Evolutionary conservation across 2,888 invertebrate species (phyloP).

Genomic region (Ichneumon xanthorius): DNA sequence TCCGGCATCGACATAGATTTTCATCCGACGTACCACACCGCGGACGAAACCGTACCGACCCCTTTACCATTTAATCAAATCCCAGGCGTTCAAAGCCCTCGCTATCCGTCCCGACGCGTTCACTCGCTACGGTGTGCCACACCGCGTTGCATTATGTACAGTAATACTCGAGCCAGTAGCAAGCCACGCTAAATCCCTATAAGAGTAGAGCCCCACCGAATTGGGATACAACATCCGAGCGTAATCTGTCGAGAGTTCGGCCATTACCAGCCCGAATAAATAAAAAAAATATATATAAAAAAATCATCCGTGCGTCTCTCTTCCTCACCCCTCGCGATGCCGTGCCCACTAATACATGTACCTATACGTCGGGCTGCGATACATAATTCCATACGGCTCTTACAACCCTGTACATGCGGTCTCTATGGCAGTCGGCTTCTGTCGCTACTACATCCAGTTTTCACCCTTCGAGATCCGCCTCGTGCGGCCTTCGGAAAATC

Average conservation of each 20-base stretch:
- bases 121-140: constrained; percentile 14
- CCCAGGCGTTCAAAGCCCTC: constrained; percentile 42
- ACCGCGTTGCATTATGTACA: constrained; percentile 75
- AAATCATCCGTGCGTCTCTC: constrained; percentile 45
- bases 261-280: constrained; percentile 78
- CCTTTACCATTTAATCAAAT: constrained; percentile 54
- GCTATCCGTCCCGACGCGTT: constrained; percentile 42
- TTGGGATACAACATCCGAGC: constrained; percentile 75
- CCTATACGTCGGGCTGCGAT: constrained; percentile 60
- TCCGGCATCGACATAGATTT: constrained; percentile 52
- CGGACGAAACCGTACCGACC: constrained; percentile 8
- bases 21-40: constrained; percentile 17
- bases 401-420: constrained; percentile 27
- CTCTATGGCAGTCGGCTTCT: constrained; percentile 62
- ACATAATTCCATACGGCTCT: constrained; percentile 66
- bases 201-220: constrained; percentile 74
- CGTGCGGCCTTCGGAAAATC: constrained; percentile 62
- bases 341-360: constrained; percentile 25
- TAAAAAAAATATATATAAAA: constrained; percentile 64
- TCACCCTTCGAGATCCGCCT: constrained; percentile 63
- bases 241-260: constrained; percentile 82
- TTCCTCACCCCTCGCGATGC: constrained; percentile 66
- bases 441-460: constrained; percentile 57
- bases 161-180: constrained; percentile 77
- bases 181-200: constrained; percentile 82